Conservation (phyloP, 2,113 vertebrate species). For the Cephalophus harveyi region DNA sequence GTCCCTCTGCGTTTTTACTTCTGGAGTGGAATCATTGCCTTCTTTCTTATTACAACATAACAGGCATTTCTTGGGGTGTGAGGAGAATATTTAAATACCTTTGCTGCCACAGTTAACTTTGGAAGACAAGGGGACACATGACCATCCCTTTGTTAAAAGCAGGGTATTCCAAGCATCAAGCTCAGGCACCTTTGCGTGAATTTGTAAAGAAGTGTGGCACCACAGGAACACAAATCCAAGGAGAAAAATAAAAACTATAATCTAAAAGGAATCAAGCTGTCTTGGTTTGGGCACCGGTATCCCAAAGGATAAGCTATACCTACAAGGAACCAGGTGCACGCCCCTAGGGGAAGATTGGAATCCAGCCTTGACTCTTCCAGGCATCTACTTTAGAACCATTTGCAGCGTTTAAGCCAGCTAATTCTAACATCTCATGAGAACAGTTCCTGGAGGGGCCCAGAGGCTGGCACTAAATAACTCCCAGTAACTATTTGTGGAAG, state of each 20-base stretch:
- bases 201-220: neutral
- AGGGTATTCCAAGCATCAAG: neutral
- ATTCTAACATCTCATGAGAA: neutral
- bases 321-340: neutral
- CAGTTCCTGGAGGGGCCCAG: neutral
- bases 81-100: neutral
- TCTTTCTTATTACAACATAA: neutral
- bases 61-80: neutral
- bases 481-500: neutral
- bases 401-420: neutral
- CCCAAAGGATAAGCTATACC: neutral
- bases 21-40: neutral
- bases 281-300: neutral
- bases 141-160: neutral
- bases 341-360: neutral
- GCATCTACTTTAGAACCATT: neutral
- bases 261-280: neutral
- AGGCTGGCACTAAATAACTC: neutral
- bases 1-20: neutral
- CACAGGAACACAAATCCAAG: neutral
- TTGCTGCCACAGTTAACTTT: neutral
- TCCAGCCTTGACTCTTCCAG: neutral
- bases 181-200: neutral
- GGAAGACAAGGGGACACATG: neutral
- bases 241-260: neutral